Percentiles rank a stretch among this genome's conserved stretches.
Evolutionary conservation across 2,113 vertebrate genomes (phyloP).

Genomic region (Strigops habroptila): DNA sequence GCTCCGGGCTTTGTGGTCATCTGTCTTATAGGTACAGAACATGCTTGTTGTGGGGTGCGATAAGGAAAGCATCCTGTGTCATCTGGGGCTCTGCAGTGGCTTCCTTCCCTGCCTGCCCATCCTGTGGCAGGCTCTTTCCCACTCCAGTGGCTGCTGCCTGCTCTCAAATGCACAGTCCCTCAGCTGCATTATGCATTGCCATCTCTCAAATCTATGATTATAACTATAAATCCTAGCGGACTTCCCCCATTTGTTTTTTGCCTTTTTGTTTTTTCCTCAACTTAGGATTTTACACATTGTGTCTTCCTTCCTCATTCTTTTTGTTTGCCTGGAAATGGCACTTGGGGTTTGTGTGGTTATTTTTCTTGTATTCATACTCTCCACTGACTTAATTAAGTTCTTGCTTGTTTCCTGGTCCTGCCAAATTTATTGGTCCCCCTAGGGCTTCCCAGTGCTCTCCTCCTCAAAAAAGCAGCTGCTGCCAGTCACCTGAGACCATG

Average conservation of each 20-base stretch:
- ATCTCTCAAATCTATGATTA: not conserved
- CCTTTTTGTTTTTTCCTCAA: not conserved
- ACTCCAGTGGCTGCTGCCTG: not conserved
- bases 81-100: not conserved
- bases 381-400: constrained; percentile 61
- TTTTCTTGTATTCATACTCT: constrained; percentile 42
- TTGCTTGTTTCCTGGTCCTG: constrained; percentile 10
- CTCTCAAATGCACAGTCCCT: not conserved
- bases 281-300: constrained; percentile 2
- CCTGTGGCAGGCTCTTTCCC: not conserved
- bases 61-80: not conserved
- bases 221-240: not conserved
- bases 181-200: not conserved
- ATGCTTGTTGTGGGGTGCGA: not conserved
- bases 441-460: not conserved
- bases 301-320: not conserved
- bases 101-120: not conserved
- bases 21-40: not conserved
- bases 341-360: constrained; percentile 38
- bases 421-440: constrained; percentile 11
- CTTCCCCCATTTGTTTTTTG: not conserved
- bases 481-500: not conserved
- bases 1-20: not conserved
- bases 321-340: not conserved
- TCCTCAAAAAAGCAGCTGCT: constrained; percentile 44